These are phyloP conservation scores for Gymnogyps californianus DNA, from an alignment of 2,113 vertebrate species.

Conservation along the genomic window DNA sequence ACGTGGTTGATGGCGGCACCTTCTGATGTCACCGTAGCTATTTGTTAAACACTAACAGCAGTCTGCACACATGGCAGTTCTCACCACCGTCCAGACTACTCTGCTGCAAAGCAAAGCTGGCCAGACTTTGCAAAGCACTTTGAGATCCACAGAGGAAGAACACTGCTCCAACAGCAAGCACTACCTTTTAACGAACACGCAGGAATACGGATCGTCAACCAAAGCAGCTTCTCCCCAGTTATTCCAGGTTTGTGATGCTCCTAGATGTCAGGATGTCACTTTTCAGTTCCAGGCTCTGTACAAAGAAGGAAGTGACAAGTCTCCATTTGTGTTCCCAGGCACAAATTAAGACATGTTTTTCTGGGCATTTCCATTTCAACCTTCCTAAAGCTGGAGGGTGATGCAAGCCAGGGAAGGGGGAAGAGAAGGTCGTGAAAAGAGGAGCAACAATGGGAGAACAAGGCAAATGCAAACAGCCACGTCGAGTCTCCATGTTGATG, in stretches of 20 bases:
- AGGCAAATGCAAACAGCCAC: neutral
- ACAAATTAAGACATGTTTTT: neutral
- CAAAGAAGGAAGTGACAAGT: neutral
- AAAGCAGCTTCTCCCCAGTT: neutral
- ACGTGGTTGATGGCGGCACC: neutral
- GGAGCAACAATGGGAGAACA: neutral
- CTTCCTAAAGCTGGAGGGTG: neutral
- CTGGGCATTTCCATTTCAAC: neutral
- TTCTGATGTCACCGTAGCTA: neutral
- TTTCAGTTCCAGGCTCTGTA: neutral
- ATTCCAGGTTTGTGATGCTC: neutral
- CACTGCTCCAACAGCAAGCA: neutral
- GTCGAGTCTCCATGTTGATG: fast-evolving
- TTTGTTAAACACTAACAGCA: neutral
- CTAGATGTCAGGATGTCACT: neutral
- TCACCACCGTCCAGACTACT: neutral
- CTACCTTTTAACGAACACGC: neutral
- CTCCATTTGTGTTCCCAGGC: neutral
- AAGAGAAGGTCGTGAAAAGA: neutral
- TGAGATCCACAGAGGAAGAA: neutral
- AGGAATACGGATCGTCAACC: neutral
- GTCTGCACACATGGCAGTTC: neutral
- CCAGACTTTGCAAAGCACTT: neutral
- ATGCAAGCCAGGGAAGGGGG: neutral
- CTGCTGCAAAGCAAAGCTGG: neutral